phyloP scores from a whole-genome alignment of 2,888 invertebrate genomes.

The Archaeoteleia sp. region DNA sequence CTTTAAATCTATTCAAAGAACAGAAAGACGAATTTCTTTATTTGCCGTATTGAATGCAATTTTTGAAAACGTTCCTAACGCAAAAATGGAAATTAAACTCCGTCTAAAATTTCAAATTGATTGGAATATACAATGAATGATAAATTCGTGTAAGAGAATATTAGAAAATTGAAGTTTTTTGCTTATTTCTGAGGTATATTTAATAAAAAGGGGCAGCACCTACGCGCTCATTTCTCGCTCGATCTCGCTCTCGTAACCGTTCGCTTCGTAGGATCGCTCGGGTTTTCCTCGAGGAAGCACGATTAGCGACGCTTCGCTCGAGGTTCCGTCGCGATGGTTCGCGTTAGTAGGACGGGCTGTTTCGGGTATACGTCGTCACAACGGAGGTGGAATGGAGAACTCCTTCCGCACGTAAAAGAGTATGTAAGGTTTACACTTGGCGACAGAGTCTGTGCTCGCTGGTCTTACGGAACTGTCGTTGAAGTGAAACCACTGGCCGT shows the following conservation, averaged over 20 bases:
- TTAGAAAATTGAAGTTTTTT: neutral
- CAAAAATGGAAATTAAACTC: too few species aligned
- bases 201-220: conserved; percentile 13
- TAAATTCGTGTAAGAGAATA: too few species aligned
- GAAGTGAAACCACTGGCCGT: conserved; percentile 89
- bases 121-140: too few species aligned
- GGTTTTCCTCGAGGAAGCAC: conserved; percentile 9
- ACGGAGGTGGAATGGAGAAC: conserved; percentile 72
- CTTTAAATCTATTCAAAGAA: too few species aligned
- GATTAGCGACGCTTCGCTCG: conserved; percentile 34
- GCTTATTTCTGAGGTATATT: neutral
- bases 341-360: conserved; percentile 50
- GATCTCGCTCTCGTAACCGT: conserved; percentile 49
- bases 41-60: too few species aligned
- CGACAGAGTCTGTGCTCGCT: conserved; percentile 81
- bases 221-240: conserved; percentile 50
- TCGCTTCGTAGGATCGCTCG: conserved; percentile 44
- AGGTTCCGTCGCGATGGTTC: conserved; percentile 31
- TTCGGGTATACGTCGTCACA: conserved; percentile 67
- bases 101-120: too few species aligned
- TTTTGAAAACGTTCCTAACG: too few species aligned
- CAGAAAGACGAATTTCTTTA: too few species aligned
- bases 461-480: conserved; percentile 89
- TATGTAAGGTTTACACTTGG: conserved; percentile 88
- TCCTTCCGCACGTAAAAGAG: conserved; percentile 88